Evolutionary conservation across 2,888 invertebrate genomes (phyloP).

Genomic region (Cactoblastis cactorum): DNA sequence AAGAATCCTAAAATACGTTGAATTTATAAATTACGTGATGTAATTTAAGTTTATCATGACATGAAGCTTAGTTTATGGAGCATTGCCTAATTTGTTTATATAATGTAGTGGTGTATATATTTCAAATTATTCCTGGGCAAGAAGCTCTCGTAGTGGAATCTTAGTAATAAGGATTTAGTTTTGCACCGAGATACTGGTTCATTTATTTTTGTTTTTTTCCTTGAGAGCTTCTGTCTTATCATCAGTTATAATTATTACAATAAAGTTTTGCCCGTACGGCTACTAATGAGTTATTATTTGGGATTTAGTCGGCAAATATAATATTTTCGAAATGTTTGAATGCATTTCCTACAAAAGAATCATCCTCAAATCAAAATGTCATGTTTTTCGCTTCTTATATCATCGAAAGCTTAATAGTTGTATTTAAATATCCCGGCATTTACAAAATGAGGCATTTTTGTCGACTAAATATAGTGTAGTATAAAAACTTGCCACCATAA

Average conservation of each 20-base stretch:
- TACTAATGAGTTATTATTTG: background rate
- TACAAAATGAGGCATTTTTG: background rate
- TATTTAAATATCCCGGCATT: background rate
- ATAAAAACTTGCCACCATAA: slow-evolving; percentile 15
- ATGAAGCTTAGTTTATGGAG: slow-evolving; percentile 41
- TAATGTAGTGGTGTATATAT: slow-evolving; percentile 39
- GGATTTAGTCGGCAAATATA: background rate
- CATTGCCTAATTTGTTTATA: slow-evolving; percentile 52
- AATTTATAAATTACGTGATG: slow-evolving; percentile 51
- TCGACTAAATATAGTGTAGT: background rate
- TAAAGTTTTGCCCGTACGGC: background rate
- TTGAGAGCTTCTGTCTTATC: background rate
- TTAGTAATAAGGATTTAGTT: background rate
- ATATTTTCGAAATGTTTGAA: background rate
- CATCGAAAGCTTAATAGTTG: background rate
- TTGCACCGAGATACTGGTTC: background rate
- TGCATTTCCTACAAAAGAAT: background rate
- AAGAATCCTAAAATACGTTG: slow-evolving; percentile 42
- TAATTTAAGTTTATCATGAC: slow-evolving; percentile 67
- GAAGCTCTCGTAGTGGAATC: background rate
- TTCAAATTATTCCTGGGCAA: slow-evolving; percentile 21
- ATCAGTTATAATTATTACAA: background rate
- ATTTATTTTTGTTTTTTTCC: background rate
- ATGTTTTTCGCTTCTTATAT: background rate
- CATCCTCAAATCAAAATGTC: too few species aligned